Conservation (phyloP, 2,113 vertebrate species). For the Grammomys surdaster region DNA sequence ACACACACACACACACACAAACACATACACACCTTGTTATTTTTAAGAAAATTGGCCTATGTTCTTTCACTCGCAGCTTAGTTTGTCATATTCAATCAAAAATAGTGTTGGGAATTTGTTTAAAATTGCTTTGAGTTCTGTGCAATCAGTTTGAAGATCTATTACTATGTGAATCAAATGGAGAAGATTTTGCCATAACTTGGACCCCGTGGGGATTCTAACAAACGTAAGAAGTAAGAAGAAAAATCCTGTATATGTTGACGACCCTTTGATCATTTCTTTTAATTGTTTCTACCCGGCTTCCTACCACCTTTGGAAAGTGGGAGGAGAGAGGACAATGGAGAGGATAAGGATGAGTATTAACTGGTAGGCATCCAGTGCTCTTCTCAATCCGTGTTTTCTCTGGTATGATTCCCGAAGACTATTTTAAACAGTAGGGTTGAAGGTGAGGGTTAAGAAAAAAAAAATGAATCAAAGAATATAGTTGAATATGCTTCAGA, state of each 20-base stretch:
- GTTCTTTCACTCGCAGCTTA: background rate
- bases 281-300: background rate
- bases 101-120: conserved; percentile 18
- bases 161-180: conserved; percentile 35
- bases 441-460: background rate
- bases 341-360: background rate
- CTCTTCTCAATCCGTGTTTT: background rate
- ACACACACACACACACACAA: background rate
- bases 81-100: background rate
- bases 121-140: background rate
- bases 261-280: background rate
- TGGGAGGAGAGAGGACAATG: background rate
- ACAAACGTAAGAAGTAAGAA: background rate
- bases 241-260: background rate
- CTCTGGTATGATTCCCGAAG: background rate
- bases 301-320: background rate
- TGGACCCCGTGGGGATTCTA: background rate
- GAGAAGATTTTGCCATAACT: conserved; percentile 4
- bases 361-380: background rate
- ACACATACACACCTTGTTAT: background rate
- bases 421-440: background rate
- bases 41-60: background rate
- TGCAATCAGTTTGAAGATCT: background rate
- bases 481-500: background rate
- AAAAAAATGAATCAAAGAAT: background rate